phyloP scores from a whole-genome alignment of 2,113 vertebrate species.

The Mormyrus lacerda region DNA sequence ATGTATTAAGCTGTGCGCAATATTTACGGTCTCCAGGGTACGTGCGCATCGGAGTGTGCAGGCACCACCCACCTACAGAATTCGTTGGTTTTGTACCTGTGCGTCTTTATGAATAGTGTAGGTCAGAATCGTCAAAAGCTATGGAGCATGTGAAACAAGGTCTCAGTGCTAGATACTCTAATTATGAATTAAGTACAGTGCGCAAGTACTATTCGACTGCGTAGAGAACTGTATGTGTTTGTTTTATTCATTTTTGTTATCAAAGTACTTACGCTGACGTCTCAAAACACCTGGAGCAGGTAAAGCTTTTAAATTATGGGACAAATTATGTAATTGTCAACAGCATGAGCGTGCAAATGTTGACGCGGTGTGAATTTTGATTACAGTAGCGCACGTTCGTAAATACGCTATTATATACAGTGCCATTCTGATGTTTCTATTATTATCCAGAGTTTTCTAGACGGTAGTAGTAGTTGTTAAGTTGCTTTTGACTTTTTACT shows the following conservation, averaged over 20 bases:
- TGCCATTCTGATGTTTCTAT: neutral
- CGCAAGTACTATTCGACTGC: neutral
- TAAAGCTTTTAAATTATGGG: neutral
- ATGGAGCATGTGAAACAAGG: neutral
- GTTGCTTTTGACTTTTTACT: neutral
- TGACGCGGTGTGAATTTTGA: neutral
- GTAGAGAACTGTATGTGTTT: neutral
- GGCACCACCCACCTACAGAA: neutral
- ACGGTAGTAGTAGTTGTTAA: neutral
- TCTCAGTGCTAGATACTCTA: neutral
- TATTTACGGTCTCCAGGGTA: neutral
- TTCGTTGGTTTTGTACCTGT: neutral
- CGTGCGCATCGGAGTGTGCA: neutral
- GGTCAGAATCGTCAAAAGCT: neutral
- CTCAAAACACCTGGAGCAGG: slow-evolving; percentile 16
- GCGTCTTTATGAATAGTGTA: neutral
- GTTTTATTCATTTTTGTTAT: neutral
- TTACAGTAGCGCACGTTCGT: neutral
- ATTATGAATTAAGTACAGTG: neutral
- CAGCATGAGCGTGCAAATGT: neutral
- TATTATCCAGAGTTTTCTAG: neutral
- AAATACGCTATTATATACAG: neutral
- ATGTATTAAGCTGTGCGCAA: neutral
- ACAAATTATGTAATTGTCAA: neutral
- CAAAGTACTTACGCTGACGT: neutral